Evolutionary conservation across 2,797 vertebrate species (phyloP).

Genomic region (Acanthurus lineatus): DNA sequence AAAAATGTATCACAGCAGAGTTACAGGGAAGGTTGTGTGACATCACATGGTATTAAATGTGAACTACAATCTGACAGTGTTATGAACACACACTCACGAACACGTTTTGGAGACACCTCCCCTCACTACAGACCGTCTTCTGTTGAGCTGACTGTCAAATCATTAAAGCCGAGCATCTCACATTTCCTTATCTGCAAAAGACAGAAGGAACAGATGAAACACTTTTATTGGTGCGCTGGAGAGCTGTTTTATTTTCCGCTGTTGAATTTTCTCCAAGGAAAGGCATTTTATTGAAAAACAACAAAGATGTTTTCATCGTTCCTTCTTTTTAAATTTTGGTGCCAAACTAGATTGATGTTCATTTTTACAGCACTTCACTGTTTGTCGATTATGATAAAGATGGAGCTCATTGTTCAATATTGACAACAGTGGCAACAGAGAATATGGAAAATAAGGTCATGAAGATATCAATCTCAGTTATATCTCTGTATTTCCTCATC

Average conservation of each 20-base stretch:
- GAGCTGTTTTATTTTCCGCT: constrained; percentile 48
- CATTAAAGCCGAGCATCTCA: constrained; percentile 54
- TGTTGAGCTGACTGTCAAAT: constrained; percentile 44
- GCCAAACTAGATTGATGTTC: constrained; percentile 6
- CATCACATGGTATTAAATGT: constrained; percentile 6
- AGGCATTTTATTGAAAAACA: constrained; percentile 23
- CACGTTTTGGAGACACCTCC: constrained; percentile 25
- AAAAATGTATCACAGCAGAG: background rate
- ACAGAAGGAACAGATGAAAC: constrained; percentile 55
- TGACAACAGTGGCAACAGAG: background rate
- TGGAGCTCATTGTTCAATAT: background rate
- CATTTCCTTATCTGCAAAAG: constrained; percentile 57
- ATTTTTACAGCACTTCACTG: background rate
- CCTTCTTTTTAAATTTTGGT: background rate
- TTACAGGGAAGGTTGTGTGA: background rate
- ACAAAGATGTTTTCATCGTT: constrained; percentile 4
- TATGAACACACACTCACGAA: constrained; percentile 1
- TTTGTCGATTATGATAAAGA: constrained; percentile 10
- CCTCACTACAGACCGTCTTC: constrained; percentile 31
- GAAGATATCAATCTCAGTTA: background rate
- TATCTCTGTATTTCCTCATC: constrained; percentile 11
- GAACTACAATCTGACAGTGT: constrained; percentile 5
- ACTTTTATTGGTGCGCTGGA: constrained; percentile 39
- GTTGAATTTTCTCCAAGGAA: constrained; percentile 15
- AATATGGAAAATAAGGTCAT: background rate